Conservation (phyloP, 2,888 invertebrate species). For the Orthosia gracilis region DNA sequence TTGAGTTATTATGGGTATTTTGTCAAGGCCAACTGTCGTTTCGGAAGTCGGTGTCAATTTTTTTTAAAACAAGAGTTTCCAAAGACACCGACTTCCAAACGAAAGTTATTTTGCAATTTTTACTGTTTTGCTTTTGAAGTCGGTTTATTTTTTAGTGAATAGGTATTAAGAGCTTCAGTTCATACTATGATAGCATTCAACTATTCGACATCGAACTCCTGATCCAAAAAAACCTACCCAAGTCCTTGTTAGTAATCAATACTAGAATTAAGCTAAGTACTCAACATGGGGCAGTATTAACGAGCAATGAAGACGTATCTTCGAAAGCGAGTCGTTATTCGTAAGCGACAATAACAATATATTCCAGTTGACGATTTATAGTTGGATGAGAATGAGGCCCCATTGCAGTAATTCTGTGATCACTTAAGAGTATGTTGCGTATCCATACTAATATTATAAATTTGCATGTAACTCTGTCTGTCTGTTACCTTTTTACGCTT, state of each 20-base stretch:
- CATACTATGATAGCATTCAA: neutral
- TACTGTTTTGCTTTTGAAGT: no score
- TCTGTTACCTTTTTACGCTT: no score
- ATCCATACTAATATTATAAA: no score
- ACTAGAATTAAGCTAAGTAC: constrained; percentile 36
- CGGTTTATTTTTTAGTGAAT: no score
- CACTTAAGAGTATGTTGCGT: constrained; percentile 7
- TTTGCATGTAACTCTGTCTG: no score
- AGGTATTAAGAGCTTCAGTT: neutral
- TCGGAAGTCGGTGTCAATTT: no score
- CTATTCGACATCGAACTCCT: neutral
- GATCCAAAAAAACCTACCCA: neutral
- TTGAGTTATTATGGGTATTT: no score
- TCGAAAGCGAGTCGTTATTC: constrained; percentile 33
- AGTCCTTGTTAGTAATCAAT: constrained; percentile 14
- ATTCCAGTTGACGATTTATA: constrained; percentile 42
- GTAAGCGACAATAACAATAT: constrained; percentile 52
- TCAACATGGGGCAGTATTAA: constrained; percentile 37
- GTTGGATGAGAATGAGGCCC: constrained; percentile 23
- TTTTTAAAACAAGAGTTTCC: no score
- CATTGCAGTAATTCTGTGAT: constrained; percentile 33
- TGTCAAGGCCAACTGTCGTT: no score
- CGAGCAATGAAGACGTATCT: constrained; percentile 53
- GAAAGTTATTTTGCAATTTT: no score
- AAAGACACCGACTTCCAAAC: no score